A percentile compares a stretch with the other conserved stretches of the same genome.
These are phyloP conservation scores for Carassius auratus DNA, from an alignment of 2,113 vertebrate genomes.

Conservation along the genomic window DNA sequence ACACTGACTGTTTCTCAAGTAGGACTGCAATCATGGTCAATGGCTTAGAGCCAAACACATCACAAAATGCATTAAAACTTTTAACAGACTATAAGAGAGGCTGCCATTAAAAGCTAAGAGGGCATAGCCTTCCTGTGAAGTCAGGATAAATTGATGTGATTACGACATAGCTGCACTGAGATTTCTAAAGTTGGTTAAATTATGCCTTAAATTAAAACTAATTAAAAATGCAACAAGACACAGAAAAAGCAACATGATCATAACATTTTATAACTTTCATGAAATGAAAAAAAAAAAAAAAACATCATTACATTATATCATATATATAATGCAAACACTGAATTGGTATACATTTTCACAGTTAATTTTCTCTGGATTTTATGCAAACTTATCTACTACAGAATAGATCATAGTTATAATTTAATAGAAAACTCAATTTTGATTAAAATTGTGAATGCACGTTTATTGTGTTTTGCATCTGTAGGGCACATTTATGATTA, in stretches of 20 bases:
- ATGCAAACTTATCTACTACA: not conserved
- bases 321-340: not conserved
- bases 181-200: not conserved
- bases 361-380: not conserved
- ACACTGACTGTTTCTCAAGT: conserved; percentile 40
- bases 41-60: conserved; percentile 38
- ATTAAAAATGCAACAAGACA: not conserved
- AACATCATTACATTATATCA: not conserved
- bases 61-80: conserved; percentile 38
- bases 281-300: not conserved
- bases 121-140: conserved; percentile 4
- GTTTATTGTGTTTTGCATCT: not conserved
- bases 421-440: not conserved
- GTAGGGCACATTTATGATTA: too few species aligned
- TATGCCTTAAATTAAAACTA: not conserved
- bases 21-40: conserved; percentile 45
- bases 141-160: conserved; percentile 3
- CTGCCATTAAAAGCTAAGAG: conserved; percentile 31
- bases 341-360: not conserved
- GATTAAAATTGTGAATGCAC: not conserved
- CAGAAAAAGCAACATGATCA: not conserved
- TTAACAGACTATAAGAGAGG: conserved; percentile 24
- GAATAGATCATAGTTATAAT: not conserved
- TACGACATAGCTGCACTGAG: not conserved
- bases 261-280: not conserved